Evolutionary conservation across 1,140 invertebrate species (phyloP).

Genomic region (Dreissena polymorpha): DNA sequence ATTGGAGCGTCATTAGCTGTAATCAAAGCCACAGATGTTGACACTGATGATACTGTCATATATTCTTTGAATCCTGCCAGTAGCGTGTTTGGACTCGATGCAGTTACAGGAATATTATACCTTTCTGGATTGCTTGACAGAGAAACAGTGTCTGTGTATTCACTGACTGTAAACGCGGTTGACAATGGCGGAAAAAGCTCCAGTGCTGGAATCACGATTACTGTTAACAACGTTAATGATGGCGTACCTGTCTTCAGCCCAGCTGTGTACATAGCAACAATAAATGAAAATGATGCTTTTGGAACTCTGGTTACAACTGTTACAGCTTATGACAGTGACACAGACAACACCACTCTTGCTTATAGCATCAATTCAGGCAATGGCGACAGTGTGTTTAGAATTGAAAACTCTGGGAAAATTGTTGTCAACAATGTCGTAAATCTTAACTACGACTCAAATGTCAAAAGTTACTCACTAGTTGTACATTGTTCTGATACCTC

Average conservation of each 20-base stretch:
- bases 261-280: conserved; percentile 24
- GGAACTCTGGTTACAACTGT: conserved; percentile 57
- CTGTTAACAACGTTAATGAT: conserved; percentile 65
- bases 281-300: conserved; percentile 45
- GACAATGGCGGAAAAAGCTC: conserved; percentile 56
- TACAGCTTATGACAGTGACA: conserved; percentile 60
- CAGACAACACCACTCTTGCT: conserved; percentile 14
- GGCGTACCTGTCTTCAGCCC: conserved; percentile 63
- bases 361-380: conserved; percentile 41
- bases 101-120: conserved; percentile 43
- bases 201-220: conserved; percentile 58
- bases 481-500: conserved; percentile 53
- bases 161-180: conserved; percentile 55
- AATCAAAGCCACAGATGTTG: conserved; percentile 55
- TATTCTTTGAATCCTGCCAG: conserved; percentile 33
- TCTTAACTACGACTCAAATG: conserved; percentile 37
- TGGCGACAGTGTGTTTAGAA: conserved; percentile 40
- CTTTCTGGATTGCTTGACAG: conserved; percentile 47
- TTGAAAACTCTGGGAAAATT: conserved; percentile 37
- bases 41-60: conserved; percentile 43
- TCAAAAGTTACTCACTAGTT: conserved; percentile 36
- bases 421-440: conserved; percentile 21
- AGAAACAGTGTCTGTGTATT: conserved; percentile 59
- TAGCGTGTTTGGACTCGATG: conserved; percentile 47
- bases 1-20: conserved; percentile 44